Conservation (phyloP, 35 echinoderm and acorn worm species). For the Hemicentrotus pulcherrimus region DNA sequence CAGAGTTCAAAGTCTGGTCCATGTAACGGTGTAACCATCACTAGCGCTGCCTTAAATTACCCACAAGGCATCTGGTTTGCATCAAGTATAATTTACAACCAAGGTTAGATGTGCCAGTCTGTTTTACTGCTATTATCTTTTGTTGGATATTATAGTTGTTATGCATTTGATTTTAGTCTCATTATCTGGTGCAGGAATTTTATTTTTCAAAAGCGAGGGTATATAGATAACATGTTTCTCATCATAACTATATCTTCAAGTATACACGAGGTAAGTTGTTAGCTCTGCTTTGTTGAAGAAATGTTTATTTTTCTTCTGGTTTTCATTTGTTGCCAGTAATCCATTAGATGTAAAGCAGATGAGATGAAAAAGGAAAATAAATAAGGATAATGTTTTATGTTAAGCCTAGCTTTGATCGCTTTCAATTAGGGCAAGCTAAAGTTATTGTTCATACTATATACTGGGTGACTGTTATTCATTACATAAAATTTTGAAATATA, state of each 20-base stretch:
- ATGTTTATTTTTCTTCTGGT: not conserved
- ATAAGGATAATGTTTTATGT: no score
- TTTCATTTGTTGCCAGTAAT: not conserved
- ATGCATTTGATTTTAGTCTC: not conserved
- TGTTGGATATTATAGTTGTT: not conserved
- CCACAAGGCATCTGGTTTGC: not conserved
- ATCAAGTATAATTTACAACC: conserved; percentile 13
- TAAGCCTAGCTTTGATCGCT: no score
- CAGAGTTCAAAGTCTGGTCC: not conserved
- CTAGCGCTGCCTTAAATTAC: not conserved
- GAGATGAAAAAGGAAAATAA: not conserved
- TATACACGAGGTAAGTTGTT: not conserved
- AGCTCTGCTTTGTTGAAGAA: not conserved
- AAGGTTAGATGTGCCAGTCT: not conserved
- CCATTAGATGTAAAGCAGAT: not conserved
- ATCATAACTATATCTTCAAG: not conserved
- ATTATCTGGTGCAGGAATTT: not conserved
- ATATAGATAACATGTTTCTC: not conserved
- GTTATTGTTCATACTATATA: not conserved
- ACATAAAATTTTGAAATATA: no score
- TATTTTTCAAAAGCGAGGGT: not conserved
- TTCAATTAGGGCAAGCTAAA: not conserved
- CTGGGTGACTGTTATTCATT: no score
- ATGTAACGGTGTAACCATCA: not conserved
- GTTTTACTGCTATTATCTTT: not conserved